Conservation (phyloP, 2,113 vertebrate species). For the Eleginops maclovinus region DNA sequence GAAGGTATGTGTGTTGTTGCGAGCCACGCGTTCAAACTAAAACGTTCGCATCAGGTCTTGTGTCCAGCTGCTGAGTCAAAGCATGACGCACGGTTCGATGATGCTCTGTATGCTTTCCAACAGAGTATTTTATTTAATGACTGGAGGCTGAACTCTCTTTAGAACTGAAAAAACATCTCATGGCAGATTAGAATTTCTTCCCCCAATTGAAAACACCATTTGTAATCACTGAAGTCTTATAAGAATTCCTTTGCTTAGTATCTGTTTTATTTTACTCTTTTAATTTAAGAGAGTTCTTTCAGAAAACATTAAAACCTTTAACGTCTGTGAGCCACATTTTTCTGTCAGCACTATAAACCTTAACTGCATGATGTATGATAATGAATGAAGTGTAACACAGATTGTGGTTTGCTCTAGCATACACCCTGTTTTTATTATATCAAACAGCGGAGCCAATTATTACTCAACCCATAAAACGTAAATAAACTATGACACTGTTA, state of each 20-base stretch:
- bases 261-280: neutral
- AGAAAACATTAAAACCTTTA: neutral
- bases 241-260: neutral
- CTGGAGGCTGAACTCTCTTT: neutral
- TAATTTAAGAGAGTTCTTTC: neutral
- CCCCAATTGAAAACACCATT: neutral
- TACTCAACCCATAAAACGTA: slow-evolving; percentile 54
- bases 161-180: slow-evolving; percentile 29
- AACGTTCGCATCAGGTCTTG: slow-evolving; percentile 40
- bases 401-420: slow-evolving; percentile 7
- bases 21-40: slow-evolving; percentile 50
- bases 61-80: slow-evolving; percentile 54
- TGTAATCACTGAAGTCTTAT: neutral
- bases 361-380: neutral
- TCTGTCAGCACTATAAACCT: neutral
- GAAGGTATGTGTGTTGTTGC: slow-evolving; percentile 58
- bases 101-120: slow-evolving; percentile 1
- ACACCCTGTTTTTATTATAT: slow-evolving; percentile 29
- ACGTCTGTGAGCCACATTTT: slow-evolving; percentile 39
- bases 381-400: slow-evolving; percentile 1
- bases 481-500: slow-evolving; percentile 44
- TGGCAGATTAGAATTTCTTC: slow-evolving; percentile 4
- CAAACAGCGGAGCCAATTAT: slow-evolving; percentile 60
- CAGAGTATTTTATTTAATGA: neutral
- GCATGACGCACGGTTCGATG: slow-evolving; percentile 21